Evolutionary conservation across 92 coral and sea anemone species (phyloP), one percentile per base, ranked within the genome.

Genomic region (Zoanthus sociatus): DNA sequence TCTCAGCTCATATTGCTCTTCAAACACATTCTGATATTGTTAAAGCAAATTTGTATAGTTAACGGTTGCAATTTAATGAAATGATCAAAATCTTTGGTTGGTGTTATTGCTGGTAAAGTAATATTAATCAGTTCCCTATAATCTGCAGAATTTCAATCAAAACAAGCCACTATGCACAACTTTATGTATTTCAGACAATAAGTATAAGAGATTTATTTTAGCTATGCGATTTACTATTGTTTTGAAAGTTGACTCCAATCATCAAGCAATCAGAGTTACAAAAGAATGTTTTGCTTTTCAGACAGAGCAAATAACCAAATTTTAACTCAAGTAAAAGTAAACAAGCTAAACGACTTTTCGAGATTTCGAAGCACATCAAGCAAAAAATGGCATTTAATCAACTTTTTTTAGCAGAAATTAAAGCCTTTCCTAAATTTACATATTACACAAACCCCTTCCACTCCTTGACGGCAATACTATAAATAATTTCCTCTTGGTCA

Each of bases 291-390:
- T 37, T 6, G 31, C 48, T 33, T 58, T 54, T 42, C 56, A 53
- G 50, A 56, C 69, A 77, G 53, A 45, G 82, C 66, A 77, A n/a
- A n/a, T n/a, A n/a, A n/a, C n/a, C n/a, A n/a, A 77, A 77, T 14
- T 77, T 68, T 77, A 32, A 16, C 20, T 44, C 7, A 20, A 55
- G 50, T 58, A 32, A 31, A 7, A 10, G 83, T 58, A 78, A 78
- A 78, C 7, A 53, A 53, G 58, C 58, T 53, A 10, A 53, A 53
- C 58, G 58, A 53, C 58, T 53, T 53, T 53, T 53, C 58, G 58
- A 53, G 58, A 53, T 53, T 53, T 53, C 58, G 58, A 53, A 3
- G 58, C 2, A 53, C 58, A 53, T 0, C 58, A 3, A 10, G 58
- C 58, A 53, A 53, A 53, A 53, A 53, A 53, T 53, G 58, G 58